phyloP scores from a whole-genome alignment of 2,113 vertebrate genomes.

The Charina bottae region DNA sequence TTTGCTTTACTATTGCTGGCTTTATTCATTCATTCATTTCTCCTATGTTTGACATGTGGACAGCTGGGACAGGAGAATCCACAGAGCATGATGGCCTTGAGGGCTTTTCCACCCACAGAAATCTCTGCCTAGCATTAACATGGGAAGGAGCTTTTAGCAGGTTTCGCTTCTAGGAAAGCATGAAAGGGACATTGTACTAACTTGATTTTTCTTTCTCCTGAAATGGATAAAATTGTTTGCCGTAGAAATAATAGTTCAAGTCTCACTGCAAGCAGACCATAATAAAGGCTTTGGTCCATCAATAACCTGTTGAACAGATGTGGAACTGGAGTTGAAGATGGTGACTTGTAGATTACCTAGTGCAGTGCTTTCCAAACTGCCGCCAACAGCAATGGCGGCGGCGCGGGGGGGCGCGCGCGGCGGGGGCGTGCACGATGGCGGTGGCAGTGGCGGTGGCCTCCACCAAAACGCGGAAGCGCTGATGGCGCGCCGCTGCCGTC shows the following conservation, averaged over 20 bases:
- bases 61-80: no score
- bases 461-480: no score
- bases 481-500: no score
- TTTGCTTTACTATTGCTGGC: not conserved
- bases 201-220: not conserved
- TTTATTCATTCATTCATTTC: not conserved
- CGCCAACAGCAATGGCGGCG: no score
- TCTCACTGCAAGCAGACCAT: not conserved
- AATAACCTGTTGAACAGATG: not conserved
- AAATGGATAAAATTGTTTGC: not conserved
- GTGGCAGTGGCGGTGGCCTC: no score
- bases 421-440: no score
- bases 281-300: not conserved
- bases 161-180: not conserved
- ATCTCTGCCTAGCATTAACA: no score
- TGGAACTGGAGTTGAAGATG: not conserved
- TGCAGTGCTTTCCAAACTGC: no score
- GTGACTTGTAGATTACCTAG: not conserved
- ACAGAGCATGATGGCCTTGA: not conserved
- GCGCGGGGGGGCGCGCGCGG: no score
- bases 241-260: not conserved
- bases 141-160: not conserved
- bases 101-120: not conserved
- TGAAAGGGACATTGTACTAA: not conserved
- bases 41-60: not conserved